These are phyloP conservation scores for Pseudocheirus occidentalis DNA, from an alignment of 2,797 vertebrate genomes.

Conservation along the genomic window DNA sequence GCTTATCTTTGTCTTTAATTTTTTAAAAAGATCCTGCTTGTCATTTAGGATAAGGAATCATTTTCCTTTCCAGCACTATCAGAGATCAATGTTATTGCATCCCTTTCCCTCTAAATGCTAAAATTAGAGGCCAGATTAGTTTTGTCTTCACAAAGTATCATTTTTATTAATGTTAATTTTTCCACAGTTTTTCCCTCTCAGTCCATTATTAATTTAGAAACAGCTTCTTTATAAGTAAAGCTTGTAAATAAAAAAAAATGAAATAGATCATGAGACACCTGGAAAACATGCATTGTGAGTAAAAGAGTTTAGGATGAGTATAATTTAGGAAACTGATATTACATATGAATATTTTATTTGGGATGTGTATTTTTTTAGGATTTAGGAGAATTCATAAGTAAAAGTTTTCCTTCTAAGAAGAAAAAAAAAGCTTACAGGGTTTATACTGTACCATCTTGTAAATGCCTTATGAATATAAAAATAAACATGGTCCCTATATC, in stretches of 20 bases:
- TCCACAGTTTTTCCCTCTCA: constrained; percentile 21
- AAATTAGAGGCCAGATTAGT: constrained; percentile 11
- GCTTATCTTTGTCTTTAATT: constrained; percentile 30
- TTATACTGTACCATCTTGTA: neutral
- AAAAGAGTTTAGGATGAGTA: neutral
- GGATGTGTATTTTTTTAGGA: neutral
- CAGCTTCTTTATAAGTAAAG: constrained; percentile 27
- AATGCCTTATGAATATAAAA: neutral
- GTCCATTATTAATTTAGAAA: neutral
- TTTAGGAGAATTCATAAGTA: neutral
- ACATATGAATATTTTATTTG: neutral
- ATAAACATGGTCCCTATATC: neutral
- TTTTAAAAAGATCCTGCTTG: constrained; percentile 29
- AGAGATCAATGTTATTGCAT: neutral
- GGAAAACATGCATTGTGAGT: neutral
- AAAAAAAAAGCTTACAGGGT: neutral
- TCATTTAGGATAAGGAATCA: constrained; percentile 31
- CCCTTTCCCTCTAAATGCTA: neutral
- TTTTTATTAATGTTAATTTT: neutral
- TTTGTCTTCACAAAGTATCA: constrained; percentile 7
- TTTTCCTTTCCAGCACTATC: constrained; percentile 44
- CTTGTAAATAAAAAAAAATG: constrained; percentile 3
- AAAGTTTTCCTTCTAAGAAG: neutral
- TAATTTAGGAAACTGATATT: neutral
- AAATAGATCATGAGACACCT: neutral